Percentiles rank a stretch among this genome's conserved stretches.
phyloP scores from a whole-genome alignment of 2,888 invertebrate species.

The Geotrupes spiniger region DNA sequence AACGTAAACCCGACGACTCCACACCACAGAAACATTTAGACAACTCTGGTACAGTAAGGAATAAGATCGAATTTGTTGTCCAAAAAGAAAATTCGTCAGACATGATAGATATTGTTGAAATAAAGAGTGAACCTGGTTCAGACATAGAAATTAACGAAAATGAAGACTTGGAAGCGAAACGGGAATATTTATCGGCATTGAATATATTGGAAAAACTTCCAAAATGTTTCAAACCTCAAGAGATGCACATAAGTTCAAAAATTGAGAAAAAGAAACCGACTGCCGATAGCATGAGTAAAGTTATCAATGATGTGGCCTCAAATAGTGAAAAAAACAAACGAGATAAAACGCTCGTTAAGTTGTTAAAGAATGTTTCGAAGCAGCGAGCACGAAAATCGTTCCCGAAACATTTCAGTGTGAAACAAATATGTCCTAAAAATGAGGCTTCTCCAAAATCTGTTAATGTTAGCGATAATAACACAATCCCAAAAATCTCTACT shows the following conservation, averaged over 20 bases:
- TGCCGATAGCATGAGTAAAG: conserved; percentile 28
- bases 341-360: conserved; percentile 12
- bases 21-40: conserved; percentile 10
- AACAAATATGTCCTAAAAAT: conserved; percentile 11
- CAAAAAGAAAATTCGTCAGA: background rate
- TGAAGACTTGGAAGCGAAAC: conserved; percentile 39
- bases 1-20: background rate
- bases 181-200: conserved; percentile 42
- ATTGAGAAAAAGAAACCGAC: conserved; percentile 29
- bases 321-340: conserved; percentile 22
- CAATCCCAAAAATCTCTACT: conserved; percentile 13
- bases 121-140: conserved; percentile 44
- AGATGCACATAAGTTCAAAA: conserved; percentile 2
- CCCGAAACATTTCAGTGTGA: conserved; percentile 31
- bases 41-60: background rate
- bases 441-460: background rate
- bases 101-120: conserved; percentile 27
- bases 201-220: conserved; percentile 42
- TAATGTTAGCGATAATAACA: background rate
- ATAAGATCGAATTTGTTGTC: background rate
- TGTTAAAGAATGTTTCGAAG: conserved; percentile 27
- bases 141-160: conserved; percentile 37
- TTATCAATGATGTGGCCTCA: conserved; percentile 30
- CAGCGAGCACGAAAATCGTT: conserved; percentile 44
- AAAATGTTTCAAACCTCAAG: conserved; percentile 23